Evolutionary conservation across 2,888 invertebrate genomes (phyloP), one percentile per base, ranked within the genome.

Genomic region (Labia minor): DNA sequence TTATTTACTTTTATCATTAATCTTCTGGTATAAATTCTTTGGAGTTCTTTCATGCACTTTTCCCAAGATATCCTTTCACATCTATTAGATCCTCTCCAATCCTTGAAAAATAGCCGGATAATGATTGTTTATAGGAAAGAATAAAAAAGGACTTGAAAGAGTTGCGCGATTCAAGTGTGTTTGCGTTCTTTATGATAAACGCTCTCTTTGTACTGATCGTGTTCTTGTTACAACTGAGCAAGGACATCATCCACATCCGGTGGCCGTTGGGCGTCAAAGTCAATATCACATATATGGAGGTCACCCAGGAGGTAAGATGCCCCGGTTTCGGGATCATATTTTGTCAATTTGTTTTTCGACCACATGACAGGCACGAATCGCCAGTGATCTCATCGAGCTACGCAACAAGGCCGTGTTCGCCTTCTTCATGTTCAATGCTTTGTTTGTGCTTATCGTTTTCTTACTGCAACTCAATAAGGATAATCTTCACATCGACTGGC

Each of bases 381-480:
- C 92, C 76, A 83, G 83, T 76, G 95, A 95, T 81, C 85, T 98
- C 80, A 86, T 92, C 78, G 95, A 95, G 78, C 87, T 97, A 77
- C 86, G 97, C 77, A 97, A 97, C 87, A 95, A 95, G 81, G 92
- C 93, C 76, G 94, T 95, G 77, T 95, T 95, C 81, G 93, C 92
- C 78, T 96, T 97, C 88, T 91, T 97, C 84, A 97, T 98, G 96
- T 90, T 97, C 86, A 99, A 98, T 87, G 93, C 96, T 80, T 88
- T 98, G 78, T 98, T 97, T 88, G 94, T 97, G 79, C 88, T 98
- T 83, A 92, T 96, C 82, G 95, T 98, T 78, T 94, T 98, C 83
- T 90, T 98, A 81, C 90, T 99, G 79, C 97, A 98, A 88, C 87
- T 97, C 81, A 95, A 97, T 85, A 96, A 96, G 88, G 94, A 95